These are phyloP conservation scores for Pleuronectes platessa DNA, from an alignment of 2,113 vertebrate species.

Conservation along the genomic window DNA sequence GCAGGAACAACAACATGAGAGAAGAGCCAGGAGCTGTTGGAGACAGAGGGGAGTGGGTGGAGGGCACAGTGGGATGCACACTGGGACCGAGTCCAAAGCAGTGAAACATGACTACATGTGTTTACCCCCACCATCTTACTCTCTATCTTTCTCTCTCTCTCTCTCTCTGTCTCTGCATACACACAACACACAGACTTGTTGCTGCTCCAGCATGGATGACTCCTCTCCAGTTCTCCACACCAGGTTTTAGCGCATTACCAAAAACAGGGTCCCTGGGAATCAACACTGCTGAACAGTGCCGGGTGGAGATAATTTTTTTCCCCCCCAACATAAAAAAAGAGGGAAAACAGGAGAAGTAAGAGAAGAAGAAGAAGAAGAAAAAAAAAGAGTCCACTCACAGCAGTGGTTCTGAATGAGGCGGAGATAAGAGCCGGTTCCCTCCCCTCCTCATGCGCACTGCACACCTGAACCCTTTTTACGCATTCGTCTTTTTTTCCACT, in stretches of 20 bases:
- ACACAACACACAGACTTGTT: slow-evolving; percentile 5
- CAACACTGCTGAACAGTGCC: slow-evolving; percentile 44
- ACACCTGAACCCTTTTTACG: slow-evolving; percentile 55
- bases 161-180: slow-evolving; percentile 5
- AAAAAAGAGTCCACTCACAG: slow-evolving; percentile 11
- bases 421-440: slow-evolving; percentile 33
- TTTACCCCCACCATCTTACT: not conserved
- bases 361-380: not conserved
- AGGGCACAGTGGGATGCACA: not conserved
- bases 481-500: not conserved
- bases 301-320: slow-evolving; percentile 41
- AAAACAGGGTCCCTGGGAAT: slow-evolving; percentile 60
- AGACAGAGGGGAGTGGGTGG: not conserved
- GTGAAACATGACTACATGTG: not conserved
- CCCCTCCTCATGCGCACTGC: slow-evolving; percentile 23
- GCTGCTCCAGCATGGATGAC: slow-evolving; percentile 41
- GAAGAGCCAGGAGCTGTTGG: not conserved
- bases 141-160: not conserved
- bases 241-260: slow-evolving; percentile 77
- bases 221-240: slow-evolving; percentile 76
- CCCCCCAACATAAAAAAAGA: slow-evolving; percentile 20
- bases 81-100: not conserved
- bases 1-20: not conserved
- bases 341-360: slow-evolving; percentile 28
- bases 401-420: slow-evolving; percentile 1